These are phyloP conservation scores for Scomberomorus guttatus DNA, from an alignment of 2,797 vertebrate species.

Conservation along the genomic window DNA sequence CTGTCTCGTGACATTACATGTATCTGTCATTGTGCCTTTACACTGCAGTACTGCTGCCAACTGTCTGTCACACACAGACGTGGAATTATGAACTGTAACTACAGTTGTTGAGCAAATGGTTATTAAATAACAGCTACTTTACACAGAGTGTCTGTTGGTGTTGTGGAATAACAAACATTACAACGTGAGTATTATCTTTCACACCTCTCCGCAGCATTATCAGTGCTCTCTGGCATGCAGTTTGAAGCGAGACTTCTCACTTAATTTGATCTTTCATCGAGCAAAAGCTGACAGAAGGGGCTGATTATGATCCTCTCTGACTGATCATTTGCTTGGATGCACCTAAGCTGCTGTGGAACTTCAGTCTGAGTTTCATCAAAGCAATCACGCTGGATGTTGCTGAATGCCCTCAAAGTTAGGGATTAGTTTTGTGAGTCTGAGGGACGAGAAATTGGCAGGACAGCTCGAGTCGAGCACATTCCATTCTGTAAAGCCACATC, in stretches of 20 bases:
- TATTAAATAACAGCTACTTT: slow-evolving; percentile 84
- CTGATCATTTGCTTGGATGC: slow-evolving; percentile 70
- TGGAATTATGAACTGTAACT: slow-evolving; percentile 73
- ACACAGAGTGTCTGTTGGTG: slow-evolving; percentile 36
- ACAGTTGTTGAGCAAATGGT: slow-evolving; percentile 75
- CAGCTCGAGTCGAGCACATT: slow-evolving; percentile 52
- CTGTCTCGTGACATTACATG: slow-evolving; percentile 54
- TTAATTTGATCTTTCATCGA: slow-evolving; percentile 24
- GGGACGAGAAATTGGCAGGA: slow-evolving; percentile 45
- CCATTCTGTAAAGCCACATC: slow-evolving; percentile 28
- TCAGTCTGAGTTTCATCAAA: slow-evolving; percentile 57
- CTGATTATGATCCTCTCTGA: slow-evolving; percentile 45
- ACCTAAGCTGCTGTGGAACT: slow-evolving; percentile 69
- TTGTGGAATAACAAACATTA: slow-evolving; percentile 22
- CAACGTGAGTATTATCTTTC: background rate
- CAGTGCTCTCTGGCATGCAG: background rate
- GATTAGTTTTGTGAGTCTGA: slow-evolving; percentile 61
- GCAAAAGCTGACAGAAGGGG: slow-evolving; percentile 3
- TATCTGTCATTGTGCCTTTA: slow-evolving; percentile 81
- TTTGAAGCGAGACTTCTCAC: slow-evolving; percentile 13
- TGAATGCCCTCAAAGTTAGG: slow-evolving; percentile 46
- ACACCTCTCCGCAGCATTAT: slow-evolving; percentile 6
- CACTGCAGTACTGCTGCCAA: slow-evolving; percentile 80
- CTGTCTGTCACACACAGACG: slow-evolving; percentile 74
- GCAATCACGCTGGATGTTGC: slow-evolving; percentile 35